These are phyloP conservation scores for Myotis daubentonii DNA, from an alignment of 2,797 vertebrate genomes.

Conservation along the genomic window DNA sequence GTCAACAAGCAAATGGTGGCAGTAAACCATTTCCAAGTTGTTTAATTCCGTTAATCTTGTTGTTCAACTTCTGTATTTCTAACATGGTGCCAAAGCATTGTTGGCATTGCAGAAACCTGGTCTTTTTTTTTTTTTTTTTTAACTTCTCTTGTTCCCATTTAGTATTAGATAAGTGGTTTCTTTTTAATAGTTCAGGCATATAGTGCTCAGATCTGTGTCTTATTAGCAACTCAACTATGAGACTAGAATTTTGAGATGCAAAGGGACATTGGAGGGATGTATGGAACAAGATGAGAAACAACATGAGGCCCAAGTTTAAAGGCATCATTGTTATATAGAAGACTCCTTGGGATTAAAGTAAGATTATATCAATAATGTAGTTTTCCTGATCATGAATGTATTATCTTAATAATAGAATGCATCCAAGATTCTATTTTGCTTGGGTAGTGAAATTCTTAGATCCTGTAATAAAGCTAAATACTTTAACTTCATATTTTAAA, in stretches of 20 bases:
- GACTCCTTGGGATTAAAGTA: conserved; percentile 29
- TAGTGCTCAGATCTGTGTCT: conserved; percentile 35
- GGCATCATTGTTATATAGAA: not conserved
- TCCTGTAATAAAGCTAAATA: conserved; percentile 28
- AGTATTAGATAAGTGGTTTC: conserved; percentile 33
- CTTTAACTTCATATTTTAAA: conserved; percentile 20
- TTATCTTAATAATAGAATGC: not conserved
- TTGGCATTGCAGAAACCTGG: not conserved
- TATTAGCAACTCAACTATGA: conserved; percentile 43
- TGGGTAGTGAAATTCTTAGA: conserved; percentile 34
- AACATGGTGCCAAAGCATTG: not conserved
- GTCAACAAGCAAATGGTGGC: not conserved
- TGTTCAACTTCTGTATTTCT: conserved; percentile 1
- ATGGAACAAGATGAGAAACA: conserved; percentile 19
- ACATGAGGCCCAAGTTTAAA: conserved; percentile 11
- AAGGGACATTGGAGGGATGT: not conserved
- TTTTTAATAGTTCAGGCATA: conserved; percentile 31
- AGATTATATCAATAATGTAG: conserved; percentile 8
- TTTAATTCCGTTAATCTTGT: conserved; percentile 9
- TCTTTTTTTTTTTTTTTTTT: not conserved
- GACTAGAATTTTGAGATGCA: conserved; percentile 19
- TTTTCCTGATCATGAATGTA: not conserved
- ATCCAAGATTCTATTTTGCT: conserved; percentile 17
- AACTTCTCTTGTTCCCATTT: not conserved
- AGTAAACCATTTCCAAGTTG: conserved; percentile 46